A percentile compares a stretch with the other conserved stretches of the same genome.
phyloP scores from a whole-genome alignment of 1,140 invertebrate genomes.

The Triops longicaudatus region DNA sequence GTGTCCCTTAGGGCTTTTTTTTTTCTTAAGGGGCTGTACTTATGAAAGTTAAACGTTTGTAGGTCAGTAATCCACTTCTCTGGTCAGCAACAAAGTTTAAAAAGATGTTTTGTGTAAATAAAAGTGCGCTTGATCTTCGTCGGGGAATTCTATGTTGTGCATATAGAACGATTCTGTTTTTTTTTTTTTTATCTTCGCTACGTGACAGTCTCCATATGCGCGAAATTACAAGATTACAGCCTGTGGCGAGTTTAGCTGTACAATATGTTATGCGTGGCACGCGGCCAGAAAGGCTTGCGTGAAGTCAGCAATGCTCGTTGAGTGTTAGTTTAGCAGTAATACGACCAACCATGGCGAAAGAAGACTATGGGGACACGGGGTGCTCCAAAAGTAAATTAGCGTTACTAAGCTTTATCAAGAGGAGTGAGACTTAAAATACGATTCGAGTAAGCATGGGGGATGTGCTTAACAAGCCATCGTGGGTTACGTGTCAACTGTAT shows the following conservation, averaged over 20 bases:
- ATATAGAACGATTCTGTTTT: background rate
- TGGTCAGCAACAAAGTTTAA: background rate
- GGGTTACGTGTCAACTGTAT: no score
- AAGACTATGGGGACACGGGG: background rate
- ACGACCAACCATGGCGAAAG: background rate
- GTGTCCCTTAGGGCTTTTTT: no score
- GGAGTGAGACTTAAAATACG: background rate
- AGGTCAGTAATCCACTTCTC: background rate
- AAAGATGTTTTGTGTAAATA: background rate
- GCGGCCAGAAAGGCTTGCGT: background rate
- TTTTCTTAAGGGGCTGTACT: background rate
- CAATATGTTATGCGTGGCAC: conserved; percentile 14
- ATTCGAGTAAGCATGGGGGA: background rate
- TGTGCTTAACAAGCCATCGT: no score
- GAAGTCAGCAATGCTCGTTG: background rate
- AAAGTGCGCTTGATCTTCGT: background rate
- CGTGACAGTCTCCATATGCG: conserved; percentile 3
- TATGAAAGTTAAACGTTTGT: conserved; percentile 1
- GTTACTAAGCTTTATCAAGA: background rate
- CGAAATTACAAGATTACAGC: background rate
- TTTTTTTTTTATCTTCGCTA: background rate
- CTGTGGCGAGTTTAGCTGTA: background rate
- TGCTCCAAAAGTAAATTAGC: background rate
- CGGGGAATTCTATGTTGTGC: background rate
- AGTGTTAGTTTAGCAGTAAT: conserved; percentile 12